Evolutionary conservation across 2,113 vertebrate genomes (phyloP), one percentile per base, ranked within the genome.

Genomic region (Lophius piscatorius): DNA sequence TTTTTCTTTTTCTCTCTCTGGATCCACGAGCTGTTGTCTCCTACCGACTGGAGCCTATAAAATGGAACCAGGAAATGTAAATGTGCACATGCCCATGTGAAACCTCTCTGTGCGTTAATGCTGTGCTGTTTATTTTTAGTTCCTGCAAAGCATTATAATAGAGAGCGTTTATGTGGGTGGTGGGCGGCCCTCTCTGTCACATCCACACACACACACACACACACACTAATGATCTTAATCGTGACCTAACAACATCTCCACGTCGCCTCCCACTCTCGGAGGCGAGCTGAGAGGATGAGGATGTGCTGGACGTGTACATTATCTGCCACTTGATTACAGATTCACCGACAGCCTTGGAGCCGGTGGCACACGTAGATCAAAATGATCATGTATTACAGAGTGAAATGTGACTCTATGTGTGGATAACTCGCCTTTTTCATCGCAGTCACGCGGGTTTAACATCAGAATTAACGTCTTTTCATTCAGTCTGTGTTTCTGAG

Each of bases 181-280:
- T 46, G 76, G 74, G 83, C 55, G 76, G 74, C 48, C 16, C 52
- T 59, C 10, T 69, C 57, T 82, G 66, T 71, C 66, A 73, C 62
- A 40, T 6, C 56, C 58, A 59, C 70, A 65, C 16, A 22, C 58
- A 70, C 74, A 40, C 5, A 55, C 58, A 59, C 70, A 65, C 16
- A 22, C 58, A 70, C 74, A 61, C 75, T 83, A 59, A 80, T 63
- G 72, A 65, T 73, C 80, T 64, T 83, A 86, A 79, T 87, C 47
- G 52, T 64, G 78, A 84, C 78, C 60, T 56, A 66, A 64, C 72
- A 63, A 24, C 56, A 56, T 82, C 78, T 21, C 83, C 65, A 82
- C 84, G 80, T 51, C 74, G 70, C 80, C 51, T 26, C 67, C 60
- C 41, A 45, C 61, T 48, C 64, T 52, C 58, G 52, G 48, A 42